Evolutionary conservation across 2,797 vertebrate genomes (phyloP).

Genomic region (Bothrops alternatus): DNA sequence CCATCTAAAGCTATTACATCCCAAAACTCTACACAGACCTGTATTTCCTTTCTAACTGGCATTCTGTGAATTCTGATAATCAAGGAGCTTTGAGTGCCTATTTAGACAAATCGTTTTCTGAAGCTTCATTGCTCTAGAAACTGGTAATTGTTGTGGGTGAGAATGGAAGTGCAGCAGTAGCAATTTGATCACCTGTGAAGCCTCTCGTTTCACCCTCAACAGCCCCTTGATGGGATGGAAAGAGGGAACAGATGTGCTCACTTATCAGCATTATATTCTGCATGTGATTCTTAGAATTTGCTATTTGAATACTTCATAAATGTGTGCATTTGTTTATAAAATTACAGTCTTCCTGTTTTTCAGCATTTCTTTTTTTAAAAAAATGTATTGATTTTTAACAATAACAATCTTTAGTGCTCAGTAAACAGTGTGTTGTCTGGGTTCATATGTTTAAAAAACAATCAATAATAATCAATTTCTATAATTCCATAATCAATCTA

Average conservation of each 20-base stretch:
- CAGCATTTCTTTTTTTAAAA: too few relatives aligned
- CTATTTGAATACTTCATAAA: constrained; percentile 3
- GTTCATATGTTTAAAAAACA: too few relatives aligned
- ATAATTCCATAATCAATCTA: too few relatives aligned
- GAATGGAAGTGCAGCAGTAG: neutral
- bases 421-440: too few relatives aligned
- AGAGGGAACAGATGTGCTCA: neutral
- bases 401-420: too few relatives aligned
- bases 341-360: neutral
- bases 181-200: neutral
- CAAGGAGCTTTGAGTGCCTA: neutral
- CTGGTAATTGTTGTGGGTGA: neutral
- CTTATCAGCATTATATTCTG: neutral
- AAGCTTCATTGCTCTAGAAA: neutral
- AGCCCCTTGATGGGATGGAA: neutral
- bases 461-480: too few relatives aligned
- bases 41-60: neutral
- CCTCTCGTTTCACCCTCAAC: neutral
- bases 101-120: neutral
- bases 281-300: neutral
- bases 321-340: neutral
- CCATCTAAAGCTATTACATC: neutral
- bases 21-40: neutral
- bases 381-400: too few relatives aligned
- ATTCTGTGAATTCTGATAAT: neutral